A percentile compares a stretch with the other conserved stretches of the same genome.
Evolutionary conservation across 2,113 vertebrate species (phyloP).

Genomic region (Eulemur macaco): DNA sequence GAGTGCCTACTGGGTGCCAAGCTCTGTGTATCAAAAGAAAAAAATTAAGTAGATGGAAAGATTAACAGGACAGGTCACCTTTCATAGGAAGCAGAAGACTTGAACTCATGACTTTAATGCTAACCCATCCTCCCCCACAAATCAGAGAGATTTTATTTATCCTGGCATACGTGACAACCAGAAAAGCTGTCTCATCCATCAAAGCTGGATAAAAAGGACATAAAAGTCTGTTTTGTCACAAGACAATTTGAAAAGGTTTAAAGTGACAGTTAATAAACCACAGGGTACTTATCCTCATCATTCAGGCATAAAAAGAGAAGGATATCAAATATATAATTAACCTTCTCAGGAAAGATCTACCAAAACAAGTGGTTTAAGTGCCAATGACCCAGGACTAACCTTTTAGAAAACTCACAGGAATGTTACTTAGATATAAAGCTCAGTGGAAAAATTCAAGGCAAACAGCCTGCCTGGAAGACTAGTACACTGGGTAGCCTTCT

Average conservation of each 20-base stretch:
- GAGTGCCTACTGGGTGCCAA: background rate
- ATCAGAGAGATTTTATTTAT: conserved; percentile 23
- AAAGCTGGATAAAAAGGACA: conserved; percentile 55
- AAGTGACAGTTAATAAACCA: conserved; percentile 69
- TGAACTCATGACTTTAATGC: conserved; percentile 43
- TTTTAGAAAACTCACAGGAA: conserved; percentile 66
- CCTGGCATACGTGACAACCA: background rate
- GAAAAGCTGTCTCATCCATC: background rate
- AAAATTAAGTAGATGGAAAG: background rate
- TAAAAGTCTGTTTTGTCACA: conserved; percentile 60
- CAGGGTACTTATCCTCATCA: conserved; percentile 54
- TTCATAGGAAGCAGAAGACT: background rate
- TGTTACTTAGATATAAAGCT: conserved; percentile 64
- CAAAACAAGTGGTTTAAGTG: conserved; percentile 70
- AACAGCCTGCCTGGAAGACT: conserved; percentile 30
- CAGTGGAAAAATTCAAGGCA: conserved; percentile 48
- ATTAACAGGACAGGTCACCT: background rate
- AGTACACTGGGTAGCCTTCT: background rate
- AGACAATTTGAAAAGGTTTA: conserved; percentile 60
- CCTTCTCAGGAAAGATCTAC: conserved; percentile 56
- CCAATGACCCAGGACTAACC: conserved; percentile 72
- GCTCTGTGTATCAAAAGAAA: background rate
- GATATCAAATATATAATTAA: conserved; percentile 75
- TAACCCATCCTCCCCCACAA: background rate
- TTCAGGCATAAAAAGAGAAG: conserved; percentile 69